A percentile compares a stretch with the other conserved stretches of the same genome.
Conservation (phyloP, 1,140 invertebrate genomes). For the Marisa cornuarietis region DNA sequence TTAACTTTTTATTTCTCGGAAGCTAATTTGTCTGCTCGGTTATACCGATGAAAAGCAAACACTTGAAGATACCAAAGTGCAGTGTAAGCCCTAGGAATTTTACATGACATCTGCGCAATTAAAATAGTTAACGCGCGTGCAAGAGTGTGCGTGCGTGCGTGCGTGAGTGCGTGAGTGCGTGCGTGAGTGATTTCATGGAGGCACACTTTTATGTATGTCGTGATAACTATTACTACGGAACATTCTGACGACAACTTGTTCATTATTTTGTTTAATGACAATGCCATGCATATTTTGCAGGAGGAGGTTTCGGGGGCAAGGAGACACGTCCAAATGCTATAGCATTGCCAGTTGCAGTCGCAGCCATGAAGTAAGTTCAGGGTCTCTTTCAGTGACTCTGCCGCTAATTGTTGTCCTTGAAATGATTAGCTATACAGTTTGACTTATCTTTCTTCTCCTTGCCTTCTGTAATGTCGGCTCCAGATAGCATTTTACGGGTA, state of each 20-base stretch:
- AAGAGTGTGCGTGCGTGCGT: not conserved
- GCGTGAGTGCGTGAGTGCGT: not conserved
- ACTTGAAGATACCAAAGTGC: too few species aligned
- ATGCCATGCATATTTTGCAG: constrained; percentile 30
- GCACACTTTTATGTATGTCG: too few species aligned
- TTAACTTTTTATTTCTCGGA: too few species aligned
- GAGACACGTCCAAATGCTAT: constrained; percentile 77
- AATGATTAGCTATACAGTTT: too few species aligned
- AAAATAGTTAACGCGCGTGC: not conserved
- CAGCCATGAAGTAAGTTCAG: constrained; percentile 68
- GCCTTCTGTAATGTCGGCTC: too few species aligned
- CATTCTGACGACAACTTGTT: not conserved
- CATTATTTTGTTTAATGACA: not conserved
- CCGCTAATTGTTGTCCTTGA: not conserved
- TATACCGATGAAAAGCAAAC: not conserved
- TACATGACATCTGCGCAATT: too few species aligned
- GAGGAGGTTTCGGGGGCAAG: constrained; percentile 96
- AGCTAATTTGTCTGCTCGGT: too few species aligned
- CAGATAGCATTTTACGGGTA: too few species aligned
- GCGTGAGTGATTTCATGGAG: too few species aligned
- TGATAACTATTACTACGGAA: too few species aligned
- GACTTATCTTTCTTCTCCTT: too few species aligned
- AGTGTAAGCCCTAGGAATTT: too few species aligned
- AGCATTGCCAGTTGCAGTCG: constrained; percentile 68
- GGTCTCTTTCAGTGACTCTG: not conserved